A percentile compares a stretch with the other conserved stretches of the same genome.
Conservation (phyloP, 1,140 invertebrate species). For the Drosophila burlai region DNA sequence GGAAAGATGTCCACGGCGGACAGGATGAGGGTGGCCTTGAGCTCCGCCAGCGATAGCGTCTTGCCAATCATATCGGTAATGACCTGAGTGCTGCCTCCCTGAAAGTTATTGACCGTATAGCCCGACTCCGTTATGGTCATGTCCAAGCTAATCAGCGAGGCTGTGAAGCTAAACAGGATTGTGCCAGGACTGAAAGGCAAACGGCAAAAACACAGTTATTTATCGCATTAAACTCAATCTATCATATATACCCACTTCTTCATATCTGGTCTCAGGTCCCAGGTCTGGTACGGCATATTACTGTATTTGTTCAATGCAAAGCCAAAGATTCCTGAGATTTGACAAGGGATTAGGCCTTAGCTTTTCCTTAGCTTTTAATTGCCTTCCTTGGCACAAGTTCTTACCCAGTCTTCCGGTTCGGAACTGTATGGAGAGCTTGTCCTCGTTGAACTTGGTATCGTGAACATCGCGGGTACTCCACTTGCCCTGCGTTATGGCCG, state of each 20-base stretch:
- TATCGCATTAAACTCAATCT: too few species aligned
- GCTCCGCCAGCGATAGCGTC: slow-evolving; percentile 66
- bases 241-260: slow-evolving; percentile 75
- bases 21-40: slow-evolving; percentile 73
- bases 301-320: slow-evolving; percentile 90
- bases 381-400: slow-evolving; percentile 20
- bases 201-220: neutral
- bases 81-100: slow-evolving; percentile 75
- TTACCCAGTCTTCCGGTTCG: slow-evolving; percentile 90
- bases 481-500: slow-evolving; percentile 79
- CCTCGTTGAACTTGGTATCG: slow-evolving; percentile 93
- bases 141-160: slow-evolving; percentile 89
- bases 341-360: neutral
- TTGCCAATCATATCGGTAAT: slow-evolving; percentile 81
- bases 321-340: slow-evolving; percentile 87
- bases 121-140: slow-evolving; percentile 88
- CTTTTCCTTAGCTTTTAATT: neutral
- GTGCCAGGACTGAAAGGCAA: slow-evolving; percentile 73
- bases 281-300: slow-evolving; percentile 94
- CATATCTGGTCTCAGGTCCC: slow-evolving; percentile 92
- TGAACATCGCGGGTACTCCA: slow-evolving; percentile 93
- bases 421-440: slow-evolving; percentile 91
- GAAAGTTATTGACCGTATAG: slow-evolving; percentile 78
- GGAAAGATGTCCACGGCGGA: slow-evolving; percentile 96
- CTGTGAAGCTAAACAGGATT: slow-evolving; percentile 88